Evolutionary conservation across 2,113 vertebrate genomes (phyloP).

Genomic region (Laticauda colubrina): DNA sequence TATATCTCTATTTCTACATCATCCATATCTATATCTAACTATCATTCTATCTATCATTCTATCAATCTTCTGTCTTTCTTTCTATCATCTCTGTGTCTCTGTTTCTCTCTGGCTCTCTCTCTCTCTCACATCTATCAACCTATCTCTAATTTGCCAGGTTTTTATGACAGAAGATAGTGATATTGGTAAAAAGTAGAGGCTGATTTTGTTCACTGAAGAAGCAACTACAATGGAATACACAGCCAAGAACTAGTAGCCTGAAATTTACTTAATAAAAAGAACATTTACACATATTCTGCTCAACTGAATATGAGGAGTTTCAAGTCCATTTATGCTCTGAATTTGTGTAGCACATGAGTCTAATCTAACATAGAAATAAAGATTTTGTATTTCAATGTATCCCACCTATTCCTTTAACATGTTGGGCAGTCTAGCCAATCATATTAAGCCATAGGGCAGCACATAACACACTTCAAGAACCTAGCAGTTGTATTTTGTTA

Average conservation of each 20-base stretch:
- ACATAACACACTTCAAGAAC: neutral
- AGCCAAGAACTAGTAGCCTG: neutral
- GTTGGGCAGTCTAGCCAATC: neutral
- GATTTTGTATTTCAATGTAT: neutral
- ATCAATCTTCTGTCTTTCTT: no score
- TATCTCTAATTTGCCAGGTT: no score
- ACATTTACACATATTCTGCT: neutral
- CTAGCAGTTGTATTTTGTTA: neutral
- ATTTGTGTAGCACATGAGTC: neutral
- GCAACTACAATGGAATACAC: neutral
- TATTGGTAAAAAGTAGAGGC: no score
- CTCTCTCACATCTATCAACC: no score
- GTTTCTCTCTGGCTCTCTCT: no score
- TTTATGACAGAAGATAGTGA: no score
- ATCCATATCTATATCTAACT: no score
- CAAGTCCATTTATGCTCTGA: neutral
- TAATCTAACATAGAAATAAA: neutral
- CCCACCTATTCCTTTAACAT: neutral
- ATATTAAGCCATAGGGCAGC: neutral
- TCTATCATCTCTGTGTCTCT: no score
- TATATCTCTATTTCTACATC: no score
- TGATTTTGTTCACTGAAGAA: neutral
- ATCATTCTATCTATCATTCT: no score
- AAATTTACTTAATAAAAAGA: neutral
- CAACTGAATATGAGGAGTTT: neutral